Base-by-base conservation (phyloP, 2,797 vertebrate genomes). In the Aulostomus chinensis region DNA sequence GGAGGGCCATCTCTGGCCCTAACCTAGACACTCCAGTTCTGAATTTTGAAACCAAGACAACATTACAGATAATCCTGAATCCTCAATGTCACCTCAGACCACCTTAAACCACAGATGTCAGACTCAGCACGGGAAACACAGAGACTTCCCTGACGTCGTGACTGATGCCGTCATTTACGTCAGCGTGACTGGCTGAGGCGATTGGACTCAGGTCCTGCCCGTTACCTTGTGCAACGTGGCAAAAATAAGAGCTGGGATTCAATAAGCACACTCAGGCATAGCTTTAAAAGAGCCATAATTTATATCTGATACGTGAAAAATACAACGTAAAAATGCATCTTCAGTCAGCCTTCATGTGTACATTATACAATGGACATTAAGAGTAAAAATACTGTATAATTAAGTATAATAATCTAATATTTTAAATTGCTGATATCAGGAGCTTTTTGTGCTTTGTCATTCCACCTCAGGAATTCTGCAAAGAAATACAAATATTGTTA, bases 281-380 rank as follows among this genome's bases (percentile, higher is more conserved):
- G 21, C 16, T 18, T 72, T 25, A 34, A 10, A 40, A 50, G 35
- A 61, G 50, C 17, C 20, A 70, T 48, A 4, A 68, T 77, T 82
- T 86, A 84, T 84, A 53, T 62, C 71, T 13, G 66, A 10, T 57
- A 86, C 70, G 80, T 78, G 59, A 54, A 82, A 83, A 84, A 78
- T 57, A 75, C 57, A 69, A 83, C 72, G 21, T 72, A 73, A 56
- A 84, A 63, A 68, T 60, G 49, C 38, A 55, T 57, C 8, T 57
- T 20, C 38, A 56, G 28, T 58, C 37, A 30, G 50, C 38, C 4
- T 49, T 8, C 24, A 9, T 64, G 47, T 66, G 14, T 58, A 81
- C 63, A 68, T 30, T 4, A 58, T 70, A 54, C 57, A 55, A 86
- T 58, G 41, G 57, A 86, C 79, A 83, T 71, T 50, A 64, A 79